Evolutionary conservation across 1,140 invertebrate species (phyloP), one percentile per base, ranked within the genome.

Genomic region (Drosophila baimaii): DNA sequence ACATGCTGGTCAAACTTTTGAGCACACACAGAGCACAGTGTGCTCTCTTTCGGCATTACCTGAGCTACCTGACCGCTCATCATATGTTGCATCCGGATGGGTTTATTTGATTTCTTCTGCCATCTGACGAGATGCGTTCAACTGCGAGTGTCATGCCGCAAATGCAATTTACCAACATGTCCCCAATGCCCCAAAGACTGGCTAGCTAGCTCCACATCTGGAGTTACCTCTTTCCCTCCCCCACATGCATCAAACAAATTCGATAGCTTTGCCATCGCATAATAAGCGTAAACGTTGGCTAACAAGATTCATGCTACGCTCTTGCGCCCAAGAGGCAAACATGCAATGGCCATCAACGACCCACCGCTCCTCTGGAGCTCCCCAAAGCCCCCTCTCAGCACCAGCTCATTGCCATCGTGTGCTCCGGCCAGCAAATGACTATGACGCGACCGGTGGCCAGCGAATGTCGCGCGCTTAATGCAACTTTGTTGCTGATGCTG

Each of bases 251-350:
- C 84, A 88, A 88, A 89, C 81, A 89, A 89, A 84, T 81, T 84
- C 85, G 85, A 89, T 89, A 88, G 80, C 80, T 77, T 89, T 88
- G 82, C 82, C 81, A 54, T 49, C 56, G 85, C 84, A 90, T 89
- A 89, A 89, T 89, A 90, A 89, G 84, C 85, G 84, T 89, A 89
- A 89, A 90, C 85, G 84, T 90, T 85, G 83, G 77, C 84, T 90
- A 89, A 89, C 84, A 89, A 89, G 84, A 89, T 89, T 90, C 85
- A 90, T 85, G 81, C 78, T 79, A 86, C 75, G 78, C 78, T 90
- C 69, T 90, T 90, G 85, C 82, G 78, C 86, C 85, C 81, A 79
- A 62, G 70, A 81, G 84, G 80, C 85, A 84, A 89, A 89, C 84
- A 89, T 84, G 83, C 83, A 88, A 89, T 83, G 80, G 72, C 83